Evolutionary conservation across 2,888 invertebrate genomes (phyloP).

Genomic region (Latrodectus elegans): DNA sequence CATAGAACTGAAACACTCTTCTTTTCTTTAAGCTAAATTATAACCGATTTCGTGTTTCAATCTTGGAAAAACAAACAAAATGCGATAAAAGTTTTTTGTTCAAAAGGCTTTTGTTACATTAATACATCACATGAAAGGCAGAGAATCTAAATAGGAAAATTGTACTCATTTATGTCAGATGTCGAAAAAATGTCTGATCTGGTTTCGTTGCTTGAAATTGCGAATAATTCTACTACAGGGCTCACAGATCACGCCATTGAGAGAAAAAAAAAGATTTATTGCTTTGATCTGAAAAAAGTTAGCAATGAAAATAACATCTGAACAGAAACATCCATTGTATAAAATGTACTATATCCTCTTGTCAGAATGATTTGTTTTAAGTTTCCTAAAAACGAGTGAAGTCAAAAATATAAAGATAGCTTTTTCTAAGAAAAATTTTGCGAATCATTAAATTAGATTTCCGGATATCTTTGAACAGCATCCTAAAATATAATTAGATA

Average conservation of each 20-base stretch:
- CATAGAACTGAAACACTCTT: too few relatives aligned
- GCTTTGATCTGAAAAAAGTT: slow-evolving; percentile 9
- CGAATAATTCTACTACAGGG: slow-evolving; percentile 47
- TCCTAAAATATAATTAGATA: too few relatives aligned
- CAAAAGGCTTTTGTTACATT: background rate
- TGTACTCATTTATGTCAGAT: slow-evolving; percentile 46
- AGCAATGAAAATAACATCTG: background rate
- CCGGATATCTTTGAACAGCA: too few relatives aligned
- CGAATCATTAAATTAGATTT: too few relatives aligned
- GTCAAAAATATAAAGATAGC: too few relatives aligned
- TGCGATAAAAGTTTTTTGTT: too few relatives aligned
- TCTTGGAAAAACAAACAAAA: too few relatives aligned
- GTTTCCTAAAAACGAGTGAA: too few relatives aligned
- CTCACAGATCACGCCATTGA: slow-evolving; percentile 27
- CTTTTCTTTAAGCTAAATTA: too few relatives aligned
- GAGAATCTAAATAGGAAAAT: slow-evolving; percentile 5
- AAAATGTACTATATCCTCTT: background rate
- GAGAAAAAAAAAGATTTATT: slow-evolving; percentile 41
- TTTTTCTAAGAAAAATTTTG: too few relatives aligned
- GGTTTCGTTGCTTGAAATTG: slow-evolving; percentile 19
- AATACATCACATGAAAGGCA: background rate
- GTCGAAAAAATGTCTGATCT: slow-evolving; percentile 44
- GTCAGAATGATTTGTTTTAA: background rate
- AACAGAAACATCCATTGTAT: background rate
- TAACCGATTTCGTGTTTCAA: too few relatives aligned